Evolutionary conservation across 1,140 invertebrate species (phyloP).

Genomic region (Caerostris extrusa): DNA sequence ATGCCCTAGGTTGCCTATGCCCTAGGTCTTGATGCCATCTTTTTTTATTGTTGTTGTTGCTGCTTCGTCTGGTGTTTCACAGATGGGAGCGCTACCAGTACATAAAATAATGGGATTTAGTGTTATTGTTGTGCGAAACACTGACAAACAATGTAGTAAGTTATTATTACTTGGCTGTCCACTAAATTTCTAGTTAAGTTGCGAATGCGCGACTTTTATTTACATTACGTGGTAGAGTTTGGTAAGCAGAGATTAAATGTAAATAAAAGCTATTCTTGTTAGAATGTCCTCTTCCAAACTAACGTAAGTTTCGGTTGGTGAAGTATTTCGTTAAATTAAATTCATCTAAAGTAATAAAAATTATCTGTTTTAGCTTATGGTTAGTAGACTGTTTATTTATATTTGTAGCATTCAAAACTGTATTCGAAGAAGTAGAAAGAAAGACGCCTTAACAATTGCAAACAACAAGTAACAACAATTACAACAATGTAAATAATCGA

Average conservation of each 20-base stretch:
- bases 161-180: constrained; percentile 1
- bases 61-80: neutral
- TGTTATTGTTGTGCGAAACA: constrained; percentile 18
- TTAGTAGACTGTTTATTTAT: too few species aligned
- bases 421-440: too few species aligned
- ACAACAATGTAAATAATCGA: constrained; percentile 76
- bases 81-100: neutral
- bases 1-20: too few species aligned
- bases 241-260: neutral
- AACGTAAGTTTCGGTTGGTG: too few species aligned
- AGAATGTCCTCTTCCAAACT: too few species aligned
- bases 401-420: too few species aligned
- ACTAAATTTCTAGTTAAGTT: constrained; percentile 18
- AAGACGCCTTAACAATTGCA: too few species aligned
- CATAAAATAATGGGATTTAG: neutral
- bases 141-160: neutral
- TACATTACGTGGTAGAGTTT: neutral
- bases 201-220: neutral
- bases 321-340: neutral
- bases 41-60: neutral
- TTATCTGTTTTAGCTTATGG: too few species aligned
- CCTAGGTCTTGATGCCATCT: neutral
- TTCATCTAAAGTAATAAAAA: neutral
- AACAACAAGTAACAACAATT: too few species aligned
- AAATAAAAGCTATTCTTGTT: neutral